phyloP scores from a whole-genome alignment of 2,113 vertebrate species.

The Recurvirostra avosetta region DNA sequence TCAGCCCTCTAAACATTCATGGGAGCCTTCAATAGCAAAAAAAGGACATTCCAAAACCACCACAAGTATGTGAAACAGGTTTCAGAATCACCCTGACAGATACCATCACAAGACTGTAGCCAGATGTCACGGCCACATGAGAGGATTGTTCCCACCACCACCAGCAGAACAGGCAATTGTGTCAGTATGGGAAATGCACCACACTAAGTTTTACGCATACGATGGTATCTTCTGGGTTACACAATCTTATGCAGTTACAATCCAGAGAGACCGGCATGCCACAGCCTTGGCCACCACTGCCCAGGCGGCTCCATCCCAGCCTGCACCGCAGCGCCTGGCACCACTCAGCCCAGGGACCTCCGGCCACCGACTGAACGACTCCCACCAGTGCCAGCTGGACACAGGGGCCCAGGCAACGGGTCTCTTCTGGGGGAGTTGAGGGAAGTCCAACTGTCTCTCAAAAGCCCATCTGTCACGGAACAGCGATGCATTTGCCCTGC shows the following conservation, averaged over 20 bases:
- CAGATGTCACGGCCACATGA: background rate
- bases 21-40: background rate
- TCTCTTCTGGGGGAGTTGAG: background rate
- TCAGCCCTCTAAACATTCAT: background rate
- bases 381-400: background rate
- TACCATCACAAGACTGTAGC: background rate
- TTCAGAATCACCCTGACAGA: background rate
- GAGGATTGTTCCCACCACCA: background rate
- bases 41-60: background rate
- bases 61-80: background rate
- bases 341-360: background rate
- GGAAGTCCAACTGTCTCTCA: background rate
- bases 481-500: background rate
- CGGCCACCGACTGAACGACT: rapidly evolving
- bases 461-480: background rate
- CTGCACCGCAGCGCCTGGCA: background rate
- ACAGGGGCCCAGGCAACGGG: background rate
- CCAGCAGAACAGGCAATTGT: background rate
- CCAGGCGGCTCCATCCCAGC: background rate
- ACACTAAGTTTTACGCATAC: background rate
- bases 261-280: background rate
- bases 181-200: background rate
- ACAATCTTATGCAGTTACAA: background rate
- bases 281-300: background rate
- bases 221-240: background rate